phyloP scores from a whole-genome alignment of 2,113 vertebrate species.

The Oreochromis spilurus region DNA sequence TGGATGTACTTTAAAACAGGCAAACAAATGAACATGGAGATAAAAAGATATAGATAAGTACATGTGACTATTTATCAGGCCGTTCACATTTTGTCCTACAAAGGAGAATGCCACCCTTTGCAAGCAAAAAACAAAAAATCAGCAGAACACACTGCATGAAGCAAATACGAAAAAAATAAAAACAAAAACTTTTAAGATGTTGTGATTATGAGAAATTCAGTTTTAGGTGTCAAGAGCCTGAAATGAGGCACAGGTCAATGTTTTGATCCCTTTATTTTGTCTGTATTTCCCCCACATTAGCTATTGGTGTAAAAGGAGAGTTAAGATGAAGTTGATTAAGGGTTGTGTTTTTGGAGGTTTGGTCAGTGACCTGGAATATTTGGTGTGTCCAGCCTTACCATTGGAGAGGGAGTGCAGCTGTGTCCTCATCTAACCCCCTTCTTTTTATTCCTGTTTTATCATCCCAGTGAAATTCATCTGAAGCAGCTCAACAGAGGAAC shows the following conservation, averaged over 20 bases:
- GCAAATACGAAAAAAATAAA: background rate
- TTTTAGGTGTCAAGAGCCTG: background rate
- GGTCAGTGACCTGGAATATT: constrained; percentile 69
- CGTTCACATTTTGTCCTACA: background rate
- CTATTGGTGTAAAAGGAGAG: background rate
- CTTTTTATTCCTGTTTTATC: background rate
- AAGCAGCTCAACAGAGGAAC: background rate
- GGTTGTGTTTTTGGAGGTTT: constrained; percentile 62
- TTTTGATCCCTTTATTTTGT: background rate
- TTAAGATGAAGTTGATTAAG: background rate
- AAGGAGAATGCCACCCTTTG: background rate
- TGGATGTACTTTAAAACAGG: background rate
- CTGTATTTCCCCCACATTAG: background rate
- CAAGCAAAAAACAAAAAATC: background rate
- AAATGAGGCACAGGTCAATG: background rate
- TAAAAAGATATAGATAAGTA: background rate
- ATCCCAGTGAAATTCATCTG: background rate
- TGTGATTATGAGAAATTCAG: background rate
- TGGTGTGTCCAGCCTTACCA: constrained; percentile 50
- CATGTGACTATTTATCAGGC: background rate
- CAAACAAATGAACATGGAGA: background rate
- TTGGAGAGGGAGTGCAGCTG: constrained; percentile 53
- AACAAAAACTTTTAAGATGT: background rate
- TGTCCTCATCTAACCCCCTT: constrained; percentile 63
- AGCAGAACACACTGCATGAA: background rate